A percentile compares a stretch with the other conserved stretches of the same genome.
Conservation (phyloP, 2,797 vertebrate genomes). For the Paguma larvata region DNA sequence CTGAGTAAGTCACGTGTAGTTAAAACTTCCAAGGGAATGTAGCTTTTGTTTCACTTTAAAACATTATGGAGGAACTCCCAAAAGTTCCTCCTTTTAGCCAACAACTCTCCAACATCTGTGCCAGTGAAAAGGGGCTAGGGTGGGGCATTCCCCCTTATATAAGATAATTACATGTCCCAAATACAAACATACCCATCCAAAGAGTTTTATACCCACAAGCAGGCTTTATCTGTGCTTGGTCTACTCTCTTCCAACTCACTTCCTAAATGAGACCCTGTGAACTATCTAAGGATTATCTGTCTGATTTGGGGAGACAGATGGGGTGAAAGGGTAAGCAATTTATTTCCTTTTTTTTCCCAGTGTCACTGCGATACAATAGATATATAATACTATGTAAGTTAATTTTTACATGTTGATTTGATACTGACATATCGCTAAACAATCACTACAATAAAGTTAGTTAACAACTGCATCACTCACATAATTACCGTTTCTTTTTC, state of each 20-base stretch:
- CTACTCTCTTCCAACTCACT: neutral
- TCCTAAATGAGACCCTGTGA: neutral
- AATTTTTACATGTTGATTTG: neutral
- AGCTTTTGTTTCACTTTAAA: neutral
- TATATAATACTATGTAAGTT: neutral
- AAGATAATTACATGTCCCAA: neutral
- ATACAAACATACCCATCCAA: neutral
- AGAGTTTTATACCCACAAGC: neutral
- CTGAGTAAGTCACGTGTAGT: neutral
- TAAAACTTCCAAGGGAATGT: slow-evolving; percentile 11
- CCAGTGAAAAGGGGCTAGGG: neutral
- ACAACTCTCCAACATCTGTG: neutral
- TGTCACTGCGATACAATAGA: neutral
- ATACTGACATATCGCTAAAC: neutral
- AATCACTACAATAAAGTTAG: neutral
- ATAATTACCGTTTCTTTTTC: neutral
- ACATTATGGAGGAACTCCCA: neutral
- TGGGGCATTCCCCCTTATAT: neutral
- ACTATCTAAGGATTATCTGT: neutral
- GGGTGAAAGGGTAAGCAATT: neutral
- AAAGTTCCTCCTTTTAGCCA: neutral
- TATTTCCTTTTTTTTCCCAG: neutral
- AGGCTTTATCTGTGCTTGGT: neutral
- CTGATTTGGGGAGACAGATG: neutral
- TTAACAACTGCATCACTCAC: neutral